A percentile compares a stretch with the other conserved stretches of the same genome.
These are phyloP conservation scores for Carettochelys insculpta DNA, from an alignment of 2,113 vertebrate genomes.

Conservation along the genomic window DNA sequence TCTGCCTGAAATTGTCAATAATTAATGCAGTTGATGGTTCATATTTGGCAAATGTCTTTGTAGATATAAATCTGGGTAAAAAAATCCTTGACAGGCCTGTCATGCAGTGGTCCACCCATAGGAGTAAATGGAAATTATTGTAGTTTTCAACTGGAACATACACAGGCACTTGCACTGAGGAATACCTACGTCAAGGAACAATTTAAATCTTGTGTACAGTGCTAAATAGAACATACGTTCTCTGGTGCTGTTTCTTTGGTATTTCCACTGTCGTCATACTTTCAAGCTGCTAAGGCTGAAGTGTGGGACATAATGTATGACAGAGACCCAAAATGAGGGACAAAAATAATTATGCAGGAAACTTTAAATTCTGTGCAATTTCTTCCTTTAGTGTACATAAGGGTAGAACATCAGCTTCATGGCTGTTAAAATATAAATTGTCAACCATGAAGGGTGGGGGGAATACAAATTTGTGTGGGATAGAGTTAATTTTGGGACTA, in stretches of 20 bases:
- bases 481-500: background rate
- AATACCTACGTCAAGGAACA: background rate
- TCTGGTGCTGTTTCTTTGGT: background rate
- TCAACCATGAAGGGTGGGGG: background rate
- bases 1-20: background rate
- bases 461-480: background rate
- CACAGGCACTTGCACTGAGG: background rate
- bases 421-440: background rate
- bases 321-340: background rate
- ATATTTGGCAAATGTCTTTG: background rate
- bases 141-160: background rate
- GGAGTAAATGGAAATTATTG: background rate
- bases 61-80: background rate
- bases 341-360: background rate
- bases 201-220: background rate
- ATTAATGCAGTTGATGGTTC: background rate
- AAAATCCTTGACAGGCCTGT: background rate
- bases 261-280: rapidly evolving
- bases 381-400: background rate
- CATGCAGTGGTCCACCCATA: background rate
- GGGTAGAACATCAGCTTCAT: background rate
- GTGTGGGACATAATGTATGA: background rate
- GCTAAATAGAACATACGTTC: background rate
- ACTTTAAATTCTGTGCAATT: background rate
- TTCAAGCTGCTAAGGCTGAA: background rate